These are phyloP conservation scores for Panagrolaimus sp. DNA, from an alignment of 1,140 invertebrate species.

Conservation along the genomic window DNA sequence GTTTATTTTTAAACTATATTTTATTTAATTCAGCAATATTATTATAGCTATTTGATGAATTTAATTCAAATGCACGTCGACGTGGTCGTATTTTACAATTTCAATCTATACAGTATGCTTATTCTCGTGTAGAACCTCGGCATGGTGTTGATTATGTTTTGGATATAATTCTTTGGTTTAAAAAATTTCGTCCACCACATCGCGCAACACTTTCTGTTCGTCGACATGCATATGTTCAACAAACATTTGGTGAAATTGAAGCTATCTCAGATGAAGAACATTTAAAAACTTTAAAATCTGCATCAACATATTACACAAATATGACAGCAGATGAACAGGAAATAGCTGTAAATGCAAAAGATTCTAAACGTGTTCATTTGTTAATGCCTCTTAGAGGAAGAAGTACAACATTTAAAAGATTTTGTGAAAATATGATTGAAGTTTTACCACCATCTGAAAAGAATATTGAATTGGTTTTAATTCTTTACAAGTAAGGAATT, in stretches of 20 bases:
- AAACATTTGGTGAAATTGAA: conserved; percentile 67
- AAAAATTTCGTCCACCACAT: conserved; percentile 77
- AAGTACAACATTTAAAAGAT: conserved; percentile 73
- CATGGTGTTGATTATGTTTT: conserved; percentile 84
- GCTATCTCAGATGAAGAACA: conserved; percentile 54
- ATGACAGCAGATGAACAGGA: not conserved
- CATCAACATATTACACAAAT: not conserved
- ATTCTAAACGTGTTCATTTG: conserved; percentile 36
- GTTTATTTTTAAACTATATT: too few relatives aligned
- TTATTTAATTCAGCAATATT: too few relatives aligned
- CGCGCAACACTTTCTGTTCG: conserved; percentile 88
- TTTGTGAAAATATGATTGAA: conserved; percentile 77
- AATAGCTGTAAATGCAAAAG: not conserved
- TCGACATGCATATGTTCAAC: conserved; percentile 85
- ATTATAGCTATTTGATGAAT: conserved; percentile 73
- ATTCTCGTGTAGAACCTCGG: conserved; percentile 73
- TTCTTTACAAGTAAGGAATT: conserved; percentile 68
- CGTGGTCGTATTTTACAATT: conserved; percentile 88
- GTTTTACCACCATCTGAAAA: conserved; percentile 66
- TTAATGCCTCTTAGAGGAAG: conserved; percentile 62
- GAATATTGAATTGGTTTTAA: conserved; percentile 69
- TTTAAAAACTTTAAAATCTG: conserved; percentile 4
- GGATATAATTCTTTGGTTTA: conserved; percentile 83
- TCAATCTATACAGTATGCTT: conserved; percentile 87
- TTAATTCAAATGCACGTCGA: conserved; percentile 83